Conservation (phyloP, 2,113 vertebrate genomes). For the Polypterus bichir region DNA sequence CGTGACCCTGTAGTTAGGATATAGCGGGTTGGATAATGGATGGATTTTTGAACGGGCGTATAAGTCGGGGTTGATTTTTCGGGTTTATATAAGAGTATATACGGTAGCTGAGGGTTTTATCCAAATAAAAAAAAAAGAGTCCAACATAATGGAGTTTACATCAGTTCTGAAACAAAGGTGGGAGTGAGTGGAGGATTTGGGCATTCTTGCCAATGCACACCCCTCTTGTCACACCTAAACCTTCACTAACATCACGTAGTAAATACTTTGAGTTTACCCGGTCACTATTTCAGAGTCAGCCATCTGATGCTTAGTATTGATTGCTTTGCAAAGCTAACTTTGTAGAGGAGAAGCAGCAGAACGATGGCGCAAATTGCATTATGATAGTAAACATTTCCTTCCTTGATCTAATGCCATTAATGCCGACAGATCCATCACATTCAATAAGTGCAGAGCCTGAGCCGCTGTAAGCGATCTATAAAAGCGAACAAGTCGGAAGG, state of each 20-base stretch:
- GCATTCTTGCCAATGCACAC: background rate
- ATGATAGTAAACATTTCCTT: conserved; percentile 29
- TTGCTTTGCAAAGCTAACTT: conserved; percentile 14
- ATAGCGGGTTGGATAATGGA: too few species aligned
- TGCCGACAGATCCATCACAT: conserved; percentile 21
- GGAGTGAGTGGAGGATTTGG: background rate
- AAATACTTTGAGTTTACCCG: too few species aligned
- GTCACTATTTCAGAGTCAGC: background rate
- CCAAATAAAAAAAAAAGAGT: too few species aligned
- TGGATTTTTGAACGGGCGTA: too few species aligned
- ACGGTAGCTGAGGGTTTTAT: too few species aligned
- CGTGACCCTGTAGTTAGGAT: too few species aligned
- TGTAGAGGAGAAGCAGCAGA: conserved; percentile 12
- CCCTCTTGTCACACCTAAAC: too few species aligned
- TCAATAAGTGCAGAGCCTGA: conserved; percentile 12
- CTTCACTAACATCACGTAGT: too few species aligned
- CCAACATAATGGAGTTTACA: too few species aligned
- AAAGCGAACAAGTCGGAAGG: background rate
- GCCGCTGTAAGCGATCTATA: background rate
- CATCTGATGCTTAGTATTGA: conserved; percentile 5
- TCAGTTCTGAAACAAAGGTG: background rate
- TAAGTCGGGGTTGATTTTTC: too few species aligned
- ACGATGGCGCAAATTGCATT: conserved; percentile 22
- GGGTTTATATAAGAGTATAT: too few species aligned
- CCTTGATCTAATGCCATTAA: conserved; percentile 25